Percentiles rank a stretch among this genome's conserved stretches.
Evolutionary conservation across 1,140 invertebrate genomes (phyloP).

Genomic region (Drosophila rufa): DNA sequence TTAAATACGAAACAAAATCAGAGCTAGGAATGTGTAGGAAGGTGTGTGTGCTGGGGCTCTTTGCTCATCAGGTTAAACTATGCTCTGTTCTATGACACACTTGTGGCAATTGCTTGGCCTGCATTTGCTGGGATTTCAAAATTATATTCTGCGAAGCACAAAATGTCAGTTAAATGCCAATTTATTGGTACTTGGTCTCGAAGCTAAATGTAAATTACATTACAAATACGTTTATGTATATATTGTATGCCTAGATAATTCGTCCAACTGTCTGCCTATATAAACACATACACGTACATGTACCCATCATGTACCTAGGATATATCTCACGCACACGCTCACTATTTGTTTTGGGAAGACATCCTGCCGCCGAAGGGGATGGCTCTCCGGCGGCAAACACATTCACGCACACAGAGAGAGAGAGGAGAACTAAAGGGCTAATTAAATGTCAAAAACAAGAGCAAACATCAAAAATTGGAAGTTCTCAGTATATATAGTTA

Average conservation of each 20-base stretch:
- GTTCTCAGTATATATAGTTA: slow-evolving; percentile 72
- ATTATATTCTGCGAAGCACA: slow-evolving; percentile 69
- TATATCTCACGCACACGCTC: slow-evolving; percentile 42
- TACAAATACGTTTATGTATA: slow-evolving; percentile 38
- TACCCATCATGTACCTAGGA: slow-evolving; percentile 27
- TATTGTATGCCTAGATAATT: slow-evolving; percentile 39
- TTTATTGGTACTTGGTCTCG: slow-evolving; percentile 80
- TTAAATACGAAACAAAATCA: slow-evolving; percentile 23
- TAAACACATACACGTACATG: slow-evolving; percentile 48
- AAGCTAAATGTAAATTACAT: slow-evolving; percentile 68
- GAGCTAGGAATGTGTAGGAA: slow-evolving; percentile 39
- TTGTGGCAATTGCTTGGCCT: slow-evolving; percentile 42
- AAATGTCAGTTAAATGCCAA: slow-evolving; percentile 81
- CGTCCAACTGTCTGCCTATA: slow-evolving; percentile 37
- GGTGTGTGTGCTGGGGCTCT: slow-evolving; percentile 4
- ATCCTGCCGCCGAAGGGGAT: slow-evolving; percentile 28
- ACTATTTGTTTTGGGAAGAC: slow-evolving; percentile 44
- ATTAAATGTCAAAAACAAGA: slow-evolving; percentile 39
- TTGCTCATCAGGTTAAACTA: slow-evolving; percentile 3
- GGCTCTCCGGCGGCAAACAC: slow-evolving; percentile 29
- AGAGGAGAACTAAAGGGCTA: slow-evolving; percentile 29
- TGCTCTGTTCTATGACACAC: slow-evolving; percentile 62
- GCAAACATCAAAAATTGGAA: slow-evolving; percentile 66
- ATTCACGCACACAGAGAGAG: slow-evolving; percentile 32
- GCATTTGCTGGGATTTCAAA: slow-evolving; percentile 35